phyloP scores from a whole-genome alignment of 2,888 invertebrate species.

The Drosophila acutilabella region DNA sequence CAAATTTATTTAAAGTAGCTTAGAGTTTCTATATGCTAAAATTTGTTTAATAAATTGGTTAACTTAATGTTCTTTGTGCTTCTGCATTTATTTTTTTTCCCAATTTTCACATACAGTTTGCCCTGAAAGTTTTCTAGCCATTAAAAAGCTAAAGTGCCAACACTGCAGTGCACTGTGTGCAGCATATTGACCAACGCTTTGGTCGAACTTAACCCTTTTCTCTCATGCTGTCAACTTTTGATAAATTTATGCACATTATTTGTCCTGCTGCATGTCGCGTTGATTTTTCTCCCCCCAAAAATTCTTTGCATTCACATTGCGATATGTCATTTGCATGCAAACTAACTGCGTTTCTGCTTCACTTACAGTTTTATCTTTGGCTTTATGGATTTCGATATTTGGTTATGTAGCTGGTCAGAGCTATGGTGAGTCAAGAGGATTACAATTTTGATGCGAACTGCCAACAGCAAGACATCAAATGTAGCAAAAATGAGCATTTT shows the following conservation, averaged over 20 bases:
- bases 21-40: no score
- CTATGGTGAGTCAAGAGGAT: slow-evolving; percentile 28
- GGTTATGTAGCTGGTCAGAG: slow-evolving; percentile 4
- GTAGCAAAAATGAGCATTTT: slow-evolving; percentile 36
- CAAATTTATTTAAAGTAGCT: no score
- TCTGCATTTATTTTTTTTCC: no score
- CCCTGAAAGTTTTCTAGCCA: no score
- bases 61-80: no score
- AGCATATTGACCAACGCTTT: slow-evolving; percentile 63
- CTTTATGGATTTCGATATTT: slow-evolving; percentile 16
- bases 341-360: slow-evolving; percentile 37
- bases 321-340: slow-evolving; percentile 79
- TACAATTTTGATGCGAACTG: slow-evolving; percentile 34
- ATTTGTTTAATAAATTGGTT: no score
- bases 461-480: slow-evolving; percentile 54
- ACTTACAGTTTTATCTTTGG: slow-evolving; percentile 6
- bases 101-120: no score
- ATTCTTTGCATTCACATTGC: slow-evolving; percentile 57
- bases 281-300: slow-evolving; percentile 67
- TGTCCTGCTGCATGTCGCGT: slow-evolving; percentile 75
- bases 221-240: slow-evolving; percentile 37
- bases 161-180: slow-evolving; percentile 24
- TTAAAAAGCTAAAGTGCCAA: no score
- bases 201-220: slow-evolving; percentile 34
- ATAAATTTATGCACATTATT: slow-evolving; percentile 78